These are phyloP conservation scores for Rhyacophila evoluta DNA, from an alignment of 2,888 invertebrate species.

Conservation along the genomic window DNA sequence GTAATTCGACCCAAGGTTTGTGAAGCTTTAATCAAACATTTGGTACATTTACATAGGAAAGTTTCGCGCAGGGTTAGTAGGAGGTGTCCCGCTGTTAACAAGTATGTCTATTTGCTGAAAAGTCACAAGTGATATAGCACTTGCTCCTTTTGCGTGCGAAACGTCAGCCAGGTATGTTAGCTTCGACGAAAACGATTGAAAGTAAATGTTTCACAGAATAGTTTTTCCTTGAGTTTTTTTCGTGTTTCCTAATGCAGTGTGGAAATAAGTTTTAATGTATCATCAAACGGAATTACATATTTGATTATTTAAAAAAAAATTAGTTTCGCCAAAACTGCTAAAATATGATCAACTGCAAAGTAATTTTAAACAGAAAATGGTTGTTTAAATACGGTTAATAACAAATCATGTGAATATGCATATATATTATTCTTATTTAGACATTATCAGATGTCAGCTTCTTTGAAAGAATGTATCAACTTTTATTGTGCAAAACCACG, in stretches of 20 bases:
- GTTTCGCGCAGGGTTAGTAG: not conserved
- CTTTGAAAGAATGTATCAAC: too few species aligned
- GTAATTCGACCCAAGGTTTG: not conserved
- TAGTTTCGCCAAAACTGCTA: too few species aligned
- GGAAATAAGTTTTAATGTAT: too few species aligned
- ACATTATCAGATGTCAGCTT: too few species aligned
- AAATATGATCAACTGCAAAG: too few species aligned
- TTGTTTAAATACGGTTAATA: too few species aligned
- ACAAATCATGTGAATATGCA: too few species aligned
- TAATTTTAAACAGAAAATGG: too few species aligned
- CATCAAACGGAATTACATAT: too few species aligned
- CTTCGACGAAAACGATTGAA: not conserved
- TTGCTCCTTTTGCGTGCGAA: not conserved
- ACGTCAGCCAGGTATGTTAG: not conserved
- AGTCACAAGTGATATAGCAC: not conserved
- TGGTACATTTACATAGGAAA: not conserved
- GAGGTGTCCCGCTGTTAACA: slow-evolving; percentile 12
- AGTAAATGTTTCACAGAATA: not conserved
- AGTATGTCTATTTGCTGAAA: not conserved
- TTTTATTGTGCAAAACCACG: too few species aligned
- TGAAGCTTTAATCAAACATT: not conserved
- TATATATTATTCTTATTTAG: too few species aligned
- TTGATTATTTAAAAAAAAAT: too few species aligned
- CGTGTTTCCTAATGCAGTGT: not conserved
- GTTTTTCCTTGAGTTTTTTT: not conserved